These are phyloP conservation scores for Thunnus albacares DNA, from an alignment of 2,797 vertebrate species.

Conservation along the genomic window DNA sequence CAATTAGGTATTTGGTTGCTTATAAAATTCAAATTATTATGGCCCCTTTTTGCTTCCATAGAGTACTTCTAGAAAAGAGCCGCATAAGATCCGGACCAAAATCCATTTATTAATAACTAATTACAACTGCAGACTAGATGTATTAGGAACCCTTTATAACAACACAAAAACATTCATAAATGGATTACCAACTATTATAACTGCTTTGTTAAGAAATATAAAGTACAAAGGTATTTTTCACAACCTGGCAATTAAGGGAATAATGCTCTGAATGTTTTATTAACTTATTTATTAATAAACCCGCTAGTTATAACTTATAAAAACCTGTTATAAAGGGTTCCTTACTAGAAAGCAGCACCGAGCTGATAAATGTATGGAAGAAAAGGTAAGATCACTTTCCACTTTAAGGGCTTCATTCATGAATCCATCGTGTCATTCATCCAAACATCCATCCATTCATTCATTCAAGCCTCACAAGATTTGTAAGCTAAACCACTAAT, in stretches of 20 bases:
- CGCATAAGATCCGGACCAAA: background rate
- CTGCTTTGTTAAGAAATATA: background rate
- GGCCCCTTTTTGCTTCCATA: too few relatives aligned
- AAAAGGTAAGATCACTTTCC: background rate
- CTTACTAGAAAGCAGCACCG: slow-evolving; percentile 2
- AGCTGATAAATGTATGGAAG: slow-evolving; percentile 7
- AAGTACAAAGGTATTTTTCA: background rate
- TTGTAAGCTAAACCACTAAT: slow-evolving; percentile 43
- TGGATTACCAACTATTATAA: background rate
- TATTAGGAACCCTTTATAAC: too few relatives aligned
- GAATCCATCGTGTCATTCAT: slow-evolving; percentile 59
- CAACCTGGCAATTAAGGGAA: slow-evolving; percentile 5
- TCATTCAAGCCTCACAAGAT: slow-evolving; percentile 17
- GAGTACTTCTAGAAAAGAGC: too few relatives aligned
- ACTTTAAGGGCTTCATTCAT: slow-evolving; percentile 44
- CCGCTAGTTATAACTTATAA: background rate
- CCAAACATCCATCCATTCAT: slow-evolving; percentile 2
- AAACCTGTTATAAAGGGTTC: too few relatives aligned
- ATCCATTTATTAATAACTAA: background rate
- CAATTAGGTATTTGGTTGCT: too few relatives aligned
- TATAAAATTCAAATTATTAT: too few relatives aligned
- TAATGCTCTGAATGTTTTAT: slow-evolving; percentile 7
- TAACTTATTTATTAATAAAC: background rate
- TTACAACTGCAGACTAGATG: background rate
- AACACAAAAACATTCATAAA: background rate